Conservation (phyloP, 2,888 invertebrate species). For the Byasa hedistus region DNA sequence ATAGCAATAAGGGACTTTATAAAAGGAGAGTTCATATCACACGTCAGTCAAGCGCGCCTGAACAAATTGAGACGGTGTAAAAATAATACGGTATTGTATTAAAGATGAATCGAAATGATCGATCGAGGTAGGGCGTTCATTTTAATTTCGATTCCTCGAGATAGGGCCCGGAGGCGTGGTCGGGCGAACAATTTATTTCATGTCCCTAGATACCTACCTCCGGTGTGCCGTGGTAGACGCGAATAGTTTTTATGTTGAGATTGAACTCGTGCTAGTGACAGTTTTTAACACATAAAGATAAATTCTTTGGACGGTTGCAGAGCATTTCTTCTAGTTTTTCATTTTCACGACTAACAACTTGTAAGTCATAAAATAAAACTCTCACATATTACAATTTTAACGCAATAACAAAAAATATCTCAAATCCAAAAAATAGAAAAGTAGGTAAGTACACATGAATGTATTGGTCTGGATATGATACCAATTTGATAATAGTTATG, state of each 20-base stretch:
- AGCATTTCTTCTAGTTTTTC: not conserved
- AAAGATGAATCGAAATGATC: slow-evolving; percentile 75
- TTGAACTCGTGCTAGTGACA: slow-evolving; percentile 29
- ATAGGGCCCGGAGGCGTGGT: slow-evolving; percentile 73
- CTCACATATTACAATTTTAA: no score
- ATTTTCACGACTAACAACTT: not conserved
- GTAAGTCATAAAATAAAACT: no score
- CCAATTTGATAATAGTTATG: no score
- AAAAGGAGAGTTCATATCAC: slow-evolving; percentile 57
- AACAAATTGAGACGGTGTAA: slow-evolving; percentile 74
- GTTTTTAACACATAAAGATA: slow-evolving; percentile 34
- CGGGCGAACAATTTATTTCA: slow-evolving; percentile 74
- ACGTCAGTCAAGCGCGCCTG: slow-evolving; percentile 59
- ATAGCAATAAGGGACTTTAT: slow-evolving; percentile 50
- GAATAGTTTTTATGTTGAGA: slow-evolving; percentile 27
- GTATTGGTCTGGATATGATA: no score
- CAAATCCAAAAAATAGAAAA: no score
- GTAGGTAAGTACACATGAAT: no score
- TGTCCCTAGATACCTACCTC: slow-evolving; percentile 64
- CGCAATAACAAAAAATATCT: no score
- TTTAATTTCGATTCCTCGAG: slow-evolving; percentile 76
- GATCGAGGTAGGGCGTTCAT: slow-evolving; percentile 75
- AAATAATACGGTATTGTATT: slow-evolving; percentile 73
- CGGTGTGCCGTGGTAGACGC: slow-evolving; percentile 15
- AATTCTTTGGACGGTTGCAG: slow-evolving; percentile 8